Evolutionary conservation across 2,113 vertebrate species (phyloP).

Genomic region (Scomber scombrus): DNA sequence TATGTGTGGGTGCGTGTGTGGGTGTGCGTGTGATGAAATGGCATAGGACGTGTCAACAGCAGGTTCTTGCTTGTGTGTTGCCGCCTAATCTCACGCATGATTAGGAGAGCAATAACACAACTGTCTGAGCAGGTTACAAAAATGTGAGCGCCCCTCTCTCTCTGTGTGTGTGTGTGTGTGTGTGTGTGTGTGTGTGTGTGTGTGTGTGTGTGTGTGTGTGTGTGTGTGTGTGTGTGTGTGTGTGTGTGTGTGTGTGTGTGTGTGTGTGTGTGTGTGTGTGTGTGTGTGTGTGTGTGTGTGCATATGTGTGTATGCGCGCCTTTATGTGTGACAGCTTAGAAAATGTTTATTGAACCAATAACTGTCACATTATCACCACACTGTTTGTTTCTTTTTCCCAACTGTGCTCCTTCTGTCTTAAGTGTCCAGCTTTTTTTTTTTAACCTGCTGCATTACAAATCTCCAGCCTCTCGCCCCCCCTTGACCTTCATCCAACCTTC

Average conservation of each 20-base stretch:
- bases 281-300: conserved; percentile 11
- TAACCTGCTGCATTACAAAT: conserved; percentile 17
- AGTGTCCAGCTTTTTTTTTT: neutral
- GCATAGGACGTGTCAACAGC: conserved; percentile 61
- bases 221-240: neutral
- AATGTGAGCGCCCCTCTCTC: conserved; percentile 18
- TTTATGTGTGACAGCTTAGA: conserved; percentile 34
- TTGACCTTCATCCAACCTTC: conserved; percentile 54
- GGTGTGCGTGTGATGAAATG: conserved; percentile 38
- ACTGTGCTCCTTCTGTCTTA: conserved; percentile 15
- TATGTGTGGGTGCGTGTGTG: neutral
- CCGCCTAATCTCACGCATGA: conserved; percentile 79
- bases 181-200: conserved; percentile 22
- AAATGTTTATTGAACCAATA: conserved; percentile 57
- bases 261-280: conserved; percentile 21
- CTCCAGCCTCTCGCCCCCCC: neutral
- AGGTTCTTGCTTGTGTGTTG: conserved; percentile 67
- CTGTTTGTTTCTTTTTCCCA: conserved; percentile 7
- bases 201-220: conserved; percentile 8
- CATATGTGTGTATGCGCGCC: neutral
- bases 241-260: neutral
- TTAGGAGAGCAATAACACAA: conserved; percentile 78
- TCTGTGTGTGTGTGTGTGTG: neutral
- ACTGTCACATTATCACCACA: conserved; percentile 55
- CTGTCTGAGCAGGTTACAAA: conserved; percentile 75